Evolutionary conservation across 2,888 invertebrate species (phyloP).

Genomic region (Proisotoma minuta): DNA sequence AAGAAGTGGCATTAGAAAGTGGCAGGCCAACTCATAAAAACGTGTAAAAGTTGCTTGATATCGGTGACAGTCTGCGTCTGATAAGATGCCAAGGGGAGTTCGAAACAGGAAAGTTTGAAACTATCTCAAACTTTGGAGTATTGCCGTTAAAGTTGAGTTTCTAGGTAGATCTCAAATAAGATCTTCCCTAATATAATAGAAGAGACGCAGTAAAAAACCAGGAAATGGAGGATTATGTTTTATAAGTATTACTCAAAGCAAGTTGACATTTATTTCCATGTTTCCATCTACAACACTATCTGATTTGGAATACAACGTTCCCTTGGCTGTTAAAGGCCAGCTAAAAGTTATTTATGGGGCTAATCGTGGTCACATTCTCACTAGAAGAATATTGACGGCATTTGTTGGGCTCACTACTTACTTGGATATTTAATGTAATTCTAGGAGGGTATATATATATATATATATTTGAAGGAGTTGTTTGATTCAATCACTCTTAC

Average conservation of each 20-base stretch:
- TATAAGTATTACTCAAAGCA: slow-evolving; percentile 6
- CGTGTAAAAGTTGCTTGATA: slow-evolving; percentile 3
- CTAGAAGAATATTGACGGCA: too few species aligned
- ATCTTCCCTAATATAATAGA: neutral
- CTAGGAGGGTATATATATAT: too few species aligned
- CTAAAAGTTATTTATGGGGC: too few species aligned
- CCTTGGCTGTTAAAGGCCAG: too few species aligned
- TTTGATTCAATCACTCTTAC: too few species aligned
- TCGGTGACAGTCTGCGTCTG: neutral
- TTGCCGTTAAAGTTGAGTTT: neutral
- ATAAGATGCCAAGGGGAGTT: neutral
- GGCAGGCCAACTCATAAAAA: slow-evolving; percentile 3
- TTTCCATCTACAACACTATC: neutral
- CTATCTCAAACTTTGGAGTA: neutral
- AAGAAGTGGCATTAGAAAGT: too few species aligned
- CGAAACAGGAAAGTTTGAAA: neutral
- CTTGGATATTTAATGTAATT: too few species aligned
- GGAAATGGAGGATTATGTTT: slow-evolving; percentile 5
- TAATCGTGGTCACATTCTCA: too few species aligned
- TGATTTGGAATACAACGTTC: neutral
- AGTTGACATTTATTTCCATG: slow-evolving; percentile 3
- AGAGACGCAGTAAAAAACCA: slow-evolving; percentile 1
- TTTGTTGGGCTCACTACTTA: too few species aligned
- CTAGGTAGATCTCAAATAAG: neutral
- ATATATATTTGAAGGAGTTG: too few species aligned